Evolutionary conservation across 2,888 invertebrate genomes (phyloP).

Genomic region (Atethmia centrago): DNA sequence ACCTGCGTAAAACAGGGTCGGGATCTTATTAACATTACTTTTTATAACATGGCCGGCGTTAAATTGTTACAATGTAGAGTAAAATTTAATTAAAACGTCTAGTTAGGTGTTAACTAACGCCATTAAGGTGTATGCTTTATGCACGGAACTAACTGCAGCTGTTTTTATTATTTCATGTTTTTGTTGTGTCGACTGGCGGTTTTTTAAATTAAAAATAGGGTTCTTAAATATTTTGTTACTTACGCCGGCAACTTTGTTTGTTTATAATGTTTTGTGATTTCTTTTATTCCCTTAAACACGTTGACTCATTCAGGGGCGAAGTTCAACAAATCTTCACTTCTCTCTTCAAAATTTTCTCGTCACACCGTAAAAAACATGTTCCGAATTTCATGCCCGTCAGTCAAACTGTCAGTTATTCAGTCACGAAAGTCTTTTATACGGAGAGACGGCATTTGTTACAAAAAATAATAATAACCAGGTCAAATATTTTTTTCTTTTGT

Average conservation of each 20-base stretch:
- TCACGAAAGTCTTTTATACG: conserved; percentile 15
- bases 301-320: conserved; percentile 5
- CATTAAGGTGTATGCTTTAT: conserved; percentile 80
- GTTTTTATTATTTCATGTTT: conserved; percentile 60
- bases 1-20: conserved; percentile 83
- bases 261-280: background rate
- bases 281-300: conserved; percentile 7
- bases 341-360: conserved; percentile 7
- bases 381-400: conserved; percentile 44
- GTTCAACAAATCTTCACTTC: background rate
- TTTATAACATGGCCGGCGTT: conserved; percentile 87
- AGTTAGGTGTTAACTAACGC: conserved; percentile 84
- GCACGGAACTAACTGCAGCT: conserved; percentile 68
- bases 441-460: background rate
- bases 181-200: conserved; percentile 25
- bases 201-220: conserved; percentile 17
- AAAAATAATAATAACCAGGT: background rate
- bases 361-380: conserved; percentile 11
- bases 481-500: conserved; percentile 28
- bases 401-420: conserved; percentile 37
- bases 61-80: conserved; percentile 88
- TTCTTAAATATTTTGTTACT: conserved; percentile 7
- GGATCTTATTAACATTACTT: conserved; percentile 90
- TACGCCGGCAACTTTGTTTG: background rate
- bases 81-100: conserved; percentile 89